Evolutionary conservation across 2,888 invertebrate species (phyloP), one percentile per base, ranked within the genome.

Genomic region (Apodemia hepburni): DNA sequence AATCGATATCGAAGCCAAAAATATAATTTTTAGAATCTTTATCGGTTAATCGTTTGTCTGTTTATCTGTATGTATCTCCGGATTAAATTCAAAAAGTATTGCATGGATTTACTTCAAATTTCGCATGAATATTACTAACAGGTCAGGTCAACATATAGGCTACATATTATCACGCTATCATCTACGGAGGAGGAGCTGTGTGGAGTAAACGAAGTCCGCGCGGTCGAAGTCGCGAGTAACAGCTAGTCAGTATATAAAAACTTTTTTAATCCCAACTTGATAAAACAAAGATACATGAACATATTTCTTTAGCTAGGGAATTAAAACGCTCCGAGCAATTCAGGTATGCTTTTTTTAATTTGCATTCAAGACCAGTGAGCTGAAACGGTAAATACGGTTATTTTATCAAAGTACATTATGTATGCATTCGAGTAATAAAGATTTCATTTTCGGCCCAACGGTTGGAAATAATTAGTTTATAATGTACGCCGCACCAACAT

Each of bases 361-460:
- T 54, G 54, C 54, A 54, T 54, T 27, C 54, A 15, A 29, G 54
- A 18, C 11, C 54, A 54, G 54, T 54, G 54, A 54, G 54, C 54
- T 54, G 54, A 27, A 15, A 54, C 27, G 54, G 59, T 62, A 59
- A 61, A 38, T 49, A 59, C 64, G 57, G 62, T 66, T 59, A 59
- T 64, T 51, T 58, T 61, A 61, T 64, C 62, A 66, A 66, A 65
- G 65, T 64, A 64, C 65, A 65, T 65, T 66, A 59, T 63, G 61
- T 60, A 65, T 67, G 66, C 66, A 68, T 54, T 65, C 63, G 63
- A 51, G 60, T 68, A 66, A 66, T 68, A 65, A 69, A 68, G 64
- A 68, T 69, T 69, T 64, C 65, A 69, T 69, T 69, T 70, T 69
- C 69, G 66, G 58, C 66, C 64, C 61, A 65, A 42, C 65, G 60